A percentile compares a stretch with the other conserved stretches of the same genome.
These are phyloP conservation scores for Holacanthus passer DNA, from an alignment of 2,113 vertebrate species.

Conservation along the genomic window DNA sequence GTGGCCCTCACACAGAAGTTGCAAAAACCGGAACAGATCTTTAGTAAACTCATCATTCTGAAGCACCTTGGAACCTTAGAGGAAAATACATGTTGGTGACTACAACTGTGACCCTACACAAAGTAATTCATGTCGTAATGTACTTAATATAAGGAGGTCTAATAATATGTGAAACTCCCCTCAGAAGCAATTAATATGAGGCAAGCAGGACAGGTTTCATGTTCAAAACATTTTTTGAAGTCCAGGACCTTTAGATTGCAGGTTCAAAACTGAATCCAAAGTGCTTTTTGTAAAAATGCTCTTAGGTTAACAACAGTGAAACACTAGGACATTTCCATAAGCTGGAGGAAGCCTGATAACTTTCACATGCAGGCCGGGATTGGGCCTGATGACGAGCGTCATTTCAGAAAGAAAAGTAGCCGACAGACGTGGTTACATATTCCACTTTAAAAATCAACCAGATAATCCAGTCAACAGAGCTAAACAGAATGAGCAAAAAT, in stretches of 20 bases:
- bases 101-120: neutral
- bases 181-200: conserved; percentile 67
- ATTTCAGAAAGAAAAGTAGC: conserved; percentile 36
- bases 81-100: conserved; percentile 72
- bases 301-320: conserved; percentile 64
- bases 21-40: conserved; percentile 98
- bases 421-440: conserved; percentile 26
- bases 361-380: conserved; percentile 80
- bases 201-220: conserved; percentile 77
- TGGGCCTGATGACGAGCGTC: conserved; percentile 49
- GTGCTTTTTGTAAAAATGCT: conserved; percentile 66
- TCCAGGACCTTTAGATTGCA: conserved; percentile 79
- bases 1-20: conserved; percentile 98
- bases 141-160: conserved; percentile 9
- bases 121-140: neutral
- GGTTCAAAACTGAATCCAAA: conserved; percentile 79
- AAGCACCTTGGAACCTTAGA: conserved; percentile 96
- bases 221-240: conserved; percentile 66
- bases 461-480: conserved; percentile 25
- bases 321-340: conserved; percentile 78
- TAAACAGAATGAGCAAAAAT: conserved; percentile 28
- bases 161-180: conserved; percentile 34
- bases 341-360: conserved; percentile 77
- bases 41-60: conserved; percentile 98
- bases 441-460: conserved; percentile 31